Evolutionary conservation across 2,113 vertebrate species (phyloP).

Genomic region (Microcebus griseorufus): DNA sequence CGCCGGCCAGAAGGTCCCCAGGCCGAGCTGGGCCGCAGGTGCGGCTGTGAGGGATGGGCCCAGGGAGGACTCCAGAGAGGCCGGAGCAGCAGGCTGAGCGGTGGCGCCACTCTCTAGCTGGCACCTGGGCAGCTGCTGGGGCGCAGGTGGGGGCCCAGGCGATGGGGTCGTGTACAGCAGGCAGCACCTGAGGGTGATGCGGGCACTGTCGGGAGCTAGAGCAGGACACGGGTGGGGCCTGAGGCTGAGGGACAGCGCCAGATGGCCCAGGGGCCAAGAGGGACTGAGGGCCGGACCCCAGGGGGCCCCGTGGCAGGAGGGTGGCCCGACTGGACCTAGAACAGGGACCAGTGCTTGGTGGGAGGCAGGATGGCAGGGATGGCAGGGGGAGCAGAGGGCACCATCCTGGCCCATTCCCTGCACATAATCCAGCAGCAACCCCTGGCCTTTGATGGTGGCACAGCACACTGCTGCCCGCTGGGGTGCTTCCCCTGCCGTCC

Average conservation of each 20-base stretch:
- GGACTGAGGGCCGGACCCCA: background rate
- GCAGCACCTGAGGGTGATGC: background rate
- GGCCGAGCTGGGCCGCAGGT: background rate
- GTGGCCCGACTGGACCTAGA: accelerated
- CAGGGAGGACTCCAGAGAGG: background rate
- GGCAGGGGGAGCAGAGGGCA: accelerated
- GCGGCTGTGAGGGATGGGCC: background rate
- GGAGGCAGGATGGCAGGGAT: background rate
- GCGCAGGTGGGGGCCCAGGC: too few species aligned
- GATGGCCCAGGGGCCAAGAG: background rate
- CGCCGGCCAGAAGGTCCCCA: background rate
- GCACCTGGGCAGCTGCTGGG: background rate
- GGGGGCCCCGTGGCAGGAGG: background rate
- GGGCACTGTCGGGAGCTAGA: background rate
- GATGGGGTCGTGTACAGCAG: too few species aligned
- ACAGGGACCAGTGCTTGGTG: background rate
- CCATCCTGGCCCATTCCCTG: too few species aligned
- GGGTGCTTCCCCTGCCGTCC: background rate
- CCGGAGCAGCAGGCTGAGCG: too few species aligned
- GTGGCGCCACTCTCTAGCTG: too few species aligned
- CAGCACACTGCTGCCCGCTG: accelerated
- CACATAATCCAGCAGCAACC: background rate
- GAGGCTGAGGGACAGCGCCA: too few species aligned
- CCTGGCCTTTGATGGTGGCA: background rate
- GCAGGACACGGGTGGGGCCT: background rate